Conservation (phyloP, 2,888 invertebrate genomes). For the Gisinianus flammeolus region DNA sequence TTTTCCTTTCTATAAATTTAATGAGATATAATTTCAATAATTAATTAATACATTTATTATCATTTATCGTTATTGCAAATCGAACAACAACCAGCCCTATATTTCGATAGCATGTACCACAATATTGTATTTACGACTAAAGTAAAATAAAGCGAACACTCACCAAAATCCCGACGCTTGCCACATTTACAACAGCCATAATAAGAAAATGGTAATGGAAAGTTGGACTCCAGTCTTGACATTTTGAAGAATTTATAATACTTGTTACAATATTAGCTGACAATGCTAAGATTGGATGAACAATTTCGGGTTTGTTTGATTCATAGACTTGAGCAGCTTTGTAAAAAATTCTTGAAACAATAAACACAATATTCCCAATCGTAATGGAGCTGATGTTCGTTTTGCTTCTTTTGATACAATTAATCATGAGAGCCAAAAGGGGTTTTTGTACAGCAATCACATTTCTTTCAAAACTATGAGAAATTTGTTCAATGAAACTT, state of each 20-base stretch:
- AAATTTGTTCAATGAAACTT: slow-evolving; percentile 32
- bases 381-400: slow-evolving; percentile 37
- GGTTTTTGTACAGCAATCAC: slow-evolving; percentile 43
- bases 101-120: no score
- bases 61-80: no score
- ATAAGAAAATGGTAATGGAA: slow-evolving; percentile 45
- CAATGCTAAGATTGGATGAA: slow-evolving; percentile 44
- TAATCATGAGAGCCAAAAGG: slow-evolving; percentile 48
- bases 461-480: slow-evolving; percentile 38
- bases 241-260: slow-evolving; percentile 45
- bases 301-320: slow-evolving; percentile 31
- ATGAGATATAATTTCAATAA: no score
- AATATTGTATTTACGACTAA: background rate
- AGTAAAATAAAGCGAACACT: slow-evolving; percentile 17
- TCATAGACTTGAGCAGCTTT: slow-evolving; percentile 43
- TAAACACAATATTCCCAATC: slow-evolving; percentile 48
- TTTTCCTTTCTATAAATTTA: slow-evolving; percentile 44
- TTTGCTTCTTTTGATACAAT: slow-evolving; percentile 40
- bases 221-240: slow-evolving; percentile 43
- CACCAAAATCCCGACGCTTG: slow-evolving; percentile 47
- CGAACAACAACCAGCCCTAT: no score
- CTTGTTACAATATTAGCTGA: slow-evolving; percentile 44
- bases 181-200: slow-evolving; percentile 43
- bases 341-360: slow-evolving; percentile 48
- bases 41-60: no score